phyloP scores from a whole-genome alignment of 2,888 invertebrate genomes.

The Pristionchus mayeri region DNA sequence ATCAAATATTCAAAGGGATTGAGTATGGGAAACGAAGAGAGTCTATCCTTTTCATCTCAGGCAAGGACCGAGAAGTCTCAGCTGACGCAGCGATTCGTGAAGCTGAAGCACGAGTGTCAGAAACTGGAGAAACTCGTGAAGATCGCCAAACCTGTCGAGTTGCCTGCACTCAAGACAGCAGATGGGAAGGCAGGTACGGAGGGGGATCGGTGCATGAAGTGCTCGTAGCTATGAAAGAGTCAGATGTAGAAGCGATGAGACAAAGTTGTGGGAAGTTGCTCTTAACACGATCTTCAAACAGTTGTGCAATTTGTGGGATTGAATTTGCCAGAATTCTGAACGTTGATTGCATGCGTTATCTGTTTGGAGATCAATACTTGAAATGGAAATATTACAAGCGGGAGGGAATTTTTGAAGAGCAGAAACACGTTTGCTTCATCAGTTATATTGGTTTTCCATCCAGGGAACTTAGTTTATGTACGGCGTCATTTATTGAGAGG shows the following conservation, averaged over 20 bases:
- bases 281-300: too few species aligned
- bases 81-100: slow-evolving; percentile 62
- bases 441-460: background rate
- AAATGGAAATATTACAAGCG: background rate
- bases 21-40: too few species aligned
- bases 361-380: background rate
- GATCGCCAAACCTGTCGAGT: slow-evolving; percentile 64
- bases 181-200: slow-evolving; percentile 36
- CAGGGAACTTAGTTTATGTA: too few species aligned
- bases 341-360: background rate
- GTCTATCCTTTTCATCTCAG: slow-evolving; percentile 55
- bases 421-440: background rate
- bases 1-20: too few species aligned
- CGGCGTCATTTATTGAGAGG: background rate
- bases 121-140: slow-evolving; percentile 66
- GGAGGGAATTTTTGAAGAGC: too few species aligned
- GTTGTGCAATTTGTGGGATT: too few species aligned
- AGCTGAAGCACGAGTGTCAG: slow-evolving; percentile 61
- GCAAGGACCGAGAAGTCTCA: slow-evolving; percentile 65
- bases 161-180: slow-evolving; percentile 54
- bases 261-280: background rate
- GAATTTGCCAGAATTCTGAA: too few species aligned
- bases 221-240: background rate
- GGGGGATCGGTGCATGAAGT: background rate
- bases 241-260: background rate